Evolutionary conservation across 2,797 vertebrate genomes (phyloP), one percentile per base, ranked within the genome.

Genomic region (Tenualosa ilisha): DNA sequence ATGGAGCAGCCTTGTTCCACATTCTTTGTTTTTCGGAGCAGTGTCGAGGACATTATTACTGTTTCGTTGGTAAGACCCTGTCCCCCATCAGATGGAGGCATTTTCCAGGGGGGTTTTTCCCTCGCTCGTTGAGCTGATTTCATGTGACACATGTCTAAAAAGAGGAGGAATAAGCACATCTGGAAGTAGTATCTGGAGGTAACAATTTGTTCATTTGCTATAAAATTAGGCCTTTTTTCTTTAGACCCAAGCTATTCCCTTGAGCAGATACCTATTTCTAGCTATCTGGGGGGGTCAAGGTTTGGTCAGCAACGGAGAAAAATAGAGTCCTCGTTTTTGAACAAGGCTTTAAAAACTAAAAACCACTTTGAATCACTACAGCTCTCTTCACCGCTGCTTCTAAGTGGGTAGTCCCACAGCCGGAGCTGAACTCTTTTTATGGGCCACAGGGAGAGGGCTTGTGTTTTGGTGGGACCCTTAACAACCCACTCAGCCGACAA

Each of bases 291-390:
- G 56, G 94, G 94, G 94, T 95, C 94, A 95, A 93, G 94, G 94
- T 95, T 95, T 95, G 94, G 94, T 93, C 94, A 95, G 93, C 90
- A 89, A 89, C 92, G 91, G 91, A 94, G 94, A 86, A 94, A 94
- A 94, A 92, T 93, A 93, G 91, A 90, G 91, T 93, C 95, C 93
- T 91, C 91, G 88, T 95, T 95, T 94, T 94, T 92, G 92, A 93
- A 91, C 89, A 91, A 83, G 82, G 26, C 83, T 84, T 84, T 75
- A 85, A 90, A 90, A 49, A 49, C 46, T 75, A 85, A 90, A 90
- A 49, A 49, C 46, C 83, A 83, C 84, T 86, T 83, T 85, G 82
- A 6, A 53, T 50, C 46, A 17, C 75, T 40, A 56, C 82, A 56
- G n/a, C 83, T 84, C 83, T 75, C 68, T 31, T 37, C 68, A 75